Evolutionary conservation across 2,113 vertebrate genomes (phyloP).

Genomic region (Asarcornis scutulata): DNA sequence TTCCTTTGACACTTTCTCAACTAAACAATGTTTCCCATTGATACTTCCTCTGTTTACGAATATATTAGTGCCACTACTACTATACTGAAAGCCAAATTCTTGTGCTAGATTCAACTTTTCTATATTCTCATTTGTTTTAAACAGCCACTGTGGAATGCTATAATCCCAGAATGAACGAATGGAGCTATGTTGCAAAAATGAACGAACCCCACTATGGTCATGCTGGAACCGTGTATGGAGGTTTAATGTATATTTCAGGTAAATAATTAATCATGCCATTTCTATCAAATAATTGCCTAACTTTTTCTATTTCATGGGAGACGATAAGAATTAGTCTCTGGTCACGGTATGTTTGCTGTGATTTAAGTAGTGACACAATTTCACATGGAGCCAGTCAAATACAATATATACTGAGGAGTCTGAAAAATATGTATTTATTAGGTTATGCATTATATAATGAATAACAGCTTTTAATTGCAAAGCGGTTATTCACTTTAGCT

Average conservation of each 20-base stretch:
- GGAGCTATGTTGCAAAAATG: slow-evolving; percentile 99
- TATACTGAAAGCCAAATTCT: neutral
- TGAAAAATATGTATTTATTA: neutral
- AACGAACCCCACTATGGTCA: slow-evolving; percentile 98
- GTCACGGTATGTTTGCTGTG: neutral
- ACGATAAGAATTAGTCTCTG: neutral
- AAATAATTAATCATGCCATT: neutral
- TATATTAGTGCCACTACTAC: neutral
- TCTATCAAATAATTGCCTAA: neutral
- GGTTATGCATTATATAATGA: neutral
- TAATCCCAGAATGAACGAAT: slow-evolving; percentile 97
- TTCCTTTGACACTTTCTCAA: neutral
- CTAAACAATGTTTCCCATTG: neutral
- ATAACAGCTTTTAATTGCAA: neutral
- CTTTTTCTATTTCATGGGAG: neutral
- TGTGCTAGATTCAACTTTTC: neutral
- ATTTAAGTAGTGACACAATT: neutral
- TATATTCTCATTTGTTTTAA: neutral
- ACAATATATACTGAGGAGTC: neutral
- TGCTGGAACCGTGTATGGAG: slow-evolving; percentile 95
- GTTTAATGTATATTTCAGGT: slow-evolving; percentile 99
- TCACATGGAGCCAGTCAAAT: neutral
- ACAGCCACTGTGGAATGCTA: slow-evolving; percentile 98
- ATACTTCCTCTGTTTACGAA: neutral
- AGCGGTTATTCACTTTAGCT: neutral